These are phyloP conservation scores for Oceanodroma tethys DNA, from an alignment of 2,113 vertebrate genomes.

Conservation along the genomic window DNA sequence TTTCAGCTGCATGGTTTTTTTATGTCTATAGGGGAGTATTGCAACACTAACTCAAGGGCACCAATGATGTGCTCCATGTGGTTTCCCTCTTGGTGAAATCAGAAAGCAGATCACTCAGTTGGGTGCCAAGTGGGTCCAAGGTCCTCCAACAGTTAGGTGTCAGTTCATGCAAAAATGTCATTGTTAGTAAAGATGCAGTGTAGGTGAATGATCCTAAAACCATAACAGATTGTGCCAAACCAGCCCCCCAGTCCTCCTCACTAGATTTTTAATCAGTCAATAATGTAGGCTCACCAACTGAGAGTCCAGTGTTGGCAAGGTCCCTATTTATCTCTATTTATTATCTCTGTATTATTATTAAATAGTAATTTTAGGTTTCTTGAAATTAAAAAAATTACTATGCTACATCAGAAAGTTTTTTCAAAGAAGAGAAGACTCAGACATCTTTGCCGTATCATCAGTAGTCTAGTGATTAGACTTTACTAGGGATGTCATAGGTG, in stretches of 20 bases:
- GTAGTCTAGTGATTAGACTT: background rate
- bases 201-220: background rate
- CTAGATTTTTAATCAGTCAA: background rate
- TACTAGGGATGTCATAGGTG: background rate
- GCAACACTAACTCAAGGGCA: background rate
- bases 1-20: background rate
- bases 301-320: background rate
- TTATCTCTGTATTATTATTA: background rate
- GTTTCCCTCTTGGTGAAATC: background rate
- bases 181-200: background rate
- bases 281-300: background rate
- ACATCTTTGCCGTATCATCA: background rate
- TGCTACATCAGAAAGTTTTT: background rate
- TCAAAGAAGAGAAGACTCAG: background rate
- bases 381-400: background rate
- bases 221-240: background rate
- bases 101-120: background rate
- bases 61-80: background rate
- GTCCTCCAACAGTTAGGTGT: background rate
- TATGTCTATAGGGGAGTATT: background rate
- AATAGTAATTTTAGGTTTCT: background rate
- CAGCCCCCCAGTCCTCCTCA: background rate
- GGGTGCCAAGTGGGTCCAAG: background rate
- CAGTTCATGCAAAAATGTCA: background rate
- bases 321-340: background rate